Base-by-base conservation (phyloP, 2,797 vertebrate genomes). In the Sebastes variabilis region DNA sequence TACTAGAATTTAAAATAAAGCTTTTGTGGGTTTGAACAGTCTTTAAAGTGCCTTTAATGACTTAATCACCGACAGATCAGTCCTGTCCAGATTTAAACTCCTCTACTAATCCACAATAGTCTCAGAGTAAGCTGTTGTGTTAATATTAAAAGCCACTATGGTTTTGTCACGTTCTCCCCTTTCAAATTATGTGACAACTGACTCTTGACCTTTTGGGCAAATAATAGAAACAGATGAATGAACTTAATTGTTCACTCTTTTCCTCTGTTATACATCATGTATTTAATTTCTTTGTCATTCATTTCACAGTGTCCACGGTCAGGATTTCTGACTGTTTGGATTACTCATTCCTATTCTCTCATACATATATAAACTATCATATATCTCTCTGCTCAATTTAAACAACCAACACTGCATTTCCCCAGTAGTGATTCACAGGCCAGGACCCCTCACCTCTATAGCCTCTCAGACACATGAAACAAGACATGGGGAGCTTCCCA, bases 401-500 rank as follows among this genome's bases (percentile, higher is more conserved):
- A 24, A 22, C 13, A 14, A 22, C 16, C 18, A 3, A n/a, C 12
- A 24, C 11, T 59, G 4, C 61, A 60, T 52, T 66, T 61, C 42
- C 58, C 24, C 56, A 18, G 65, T 62, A 73, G 64, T 75, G 58
- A 72, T 67, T 77, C 68, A 68, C 1, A 8, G 6, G 7, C 49
- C 30, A 27, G 1, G 6, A 60, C 56, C 25, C 32, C 16, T 65
- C 69, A 62, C 52, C 38, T 52, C 16, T 24, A 38, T 38, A 49
- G 61, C 25, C n/a, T 69, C 27, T 72, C 60, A 62, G 16, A 54
- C 56, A 30, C 54, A 27, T 5, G 6, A 61, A 54, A 55, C 10
- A 49, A 60, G 54, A 64, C 58, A 12, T 13, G 10, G n/a, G 32
- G 5, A 78, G 36, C 61, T 64, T 89, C 84, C 34, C 80, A 72